Base-by-base conservation (phyloP, 2,888 invertebrate species). In the Ectemnius lituratus region DNA sequence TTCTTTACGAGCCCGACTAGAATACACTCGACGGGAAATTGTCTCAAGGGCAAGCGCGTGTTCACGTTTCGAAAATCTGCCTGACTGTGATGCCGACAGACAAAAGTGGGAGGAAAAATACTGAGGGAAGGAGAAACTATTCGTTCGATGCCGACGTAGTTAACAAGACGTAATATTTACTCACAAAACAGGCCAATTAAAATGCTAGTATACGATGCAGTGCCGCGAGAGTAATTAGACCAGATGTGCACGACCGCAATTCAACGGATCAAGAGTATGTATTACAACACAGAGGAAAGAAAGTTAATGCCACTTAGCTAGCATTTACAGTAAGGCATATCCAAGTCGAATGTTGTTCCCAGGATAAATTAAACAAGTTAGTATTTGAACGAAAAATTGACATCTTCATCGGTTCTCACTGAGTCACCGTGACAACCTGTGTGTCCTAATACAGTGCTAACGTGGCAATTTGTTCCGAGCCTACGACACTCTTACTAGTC, bases 181-280 rank as follows among this genome's bases (percentile, higher is more conserved):
- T 67, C 27, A 27, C 56, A 20, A 64, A 70, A 23, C 23, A 28
- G 37, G 8, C 45, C 58, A 76, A 77, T 77, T 69, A 77, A 65
- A 75, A 62, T 58, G 62, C 49, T 67, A 37, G 8, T 6, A 27
- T 8, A 65, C 27, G 57, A 68, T 56, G 27, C 13, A 28, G 52
- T 47, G 58, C 69, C 49, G 62, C 56, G 73, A 67, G 37, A 52
- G 49, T 77, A 79, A 78, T 75, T 75, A 73, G 20, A 68, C 58
- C 62, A 52, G 70, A 59, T 63, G 52, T 62, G 67, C 60, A 60
- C 73, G 78, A 67, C 78, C 79, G 78, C 66, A 73, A 79, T 79
- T 78, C 67, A 73, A 71, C 78, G 73, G 73, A 75, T 67, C 70
- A 68, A 63, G 71, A 68, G 56, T 67, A 75, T 75, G 78, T 73